Conservation (phyloP, 2,797 vertebrate genomes). For the Meda fulgida region DNA sequence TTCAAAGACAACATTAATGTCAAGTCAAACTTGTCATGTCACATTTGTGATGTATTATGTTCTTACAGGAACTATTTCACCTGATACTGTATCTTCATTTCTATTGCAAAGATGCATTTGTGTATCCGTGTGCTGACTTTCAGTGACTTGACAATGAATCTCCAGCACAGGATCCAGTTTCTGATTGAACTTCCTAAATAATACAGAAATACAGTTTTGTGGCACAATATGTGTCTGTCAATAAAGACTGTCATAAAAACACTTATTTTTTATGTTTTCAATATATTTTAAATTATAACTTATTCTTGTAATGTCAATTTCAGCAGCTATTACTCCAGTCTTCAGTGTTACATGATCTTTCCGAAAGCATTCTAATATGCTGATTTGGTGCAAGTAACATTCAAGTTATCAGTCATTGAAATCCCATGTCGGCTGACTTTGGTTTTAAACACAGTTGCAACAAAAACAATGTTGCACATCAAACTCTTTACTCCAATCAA, state of each 20-base stretch:
- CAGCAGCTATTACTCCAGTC: background rate
- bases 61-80: background rate
- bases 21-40: background rate
- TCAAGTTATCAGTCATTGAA: background rate
- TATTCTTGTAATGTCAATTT: background rate
- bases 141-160: background rate
- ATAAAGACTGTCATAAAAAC: background rate
- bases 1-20: background rate
- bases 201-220: background rate
- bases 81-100: background rate
- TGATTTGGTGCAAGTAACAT: background rate
- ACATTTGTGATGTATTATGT: background rate
- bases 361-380: background rate
- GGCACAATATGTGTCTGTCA: background rate
- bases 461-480: background rate
- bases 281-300: background rate
- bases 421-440: background rate
- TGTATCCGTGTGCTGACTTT: background rate
- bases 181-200: background rate
- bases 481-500: background rate
- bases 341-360: background rate
- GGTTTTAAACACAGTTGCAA: background rate
- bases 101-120: background rate
- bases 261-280: too few relatives aligned
- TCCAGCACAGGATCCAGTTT: conserved; percentile 3